Evolutionary conservation across 2,797 vertebrate genomes (phyloP).

Genomic region (Pachyuromys duprasi): DNA sequence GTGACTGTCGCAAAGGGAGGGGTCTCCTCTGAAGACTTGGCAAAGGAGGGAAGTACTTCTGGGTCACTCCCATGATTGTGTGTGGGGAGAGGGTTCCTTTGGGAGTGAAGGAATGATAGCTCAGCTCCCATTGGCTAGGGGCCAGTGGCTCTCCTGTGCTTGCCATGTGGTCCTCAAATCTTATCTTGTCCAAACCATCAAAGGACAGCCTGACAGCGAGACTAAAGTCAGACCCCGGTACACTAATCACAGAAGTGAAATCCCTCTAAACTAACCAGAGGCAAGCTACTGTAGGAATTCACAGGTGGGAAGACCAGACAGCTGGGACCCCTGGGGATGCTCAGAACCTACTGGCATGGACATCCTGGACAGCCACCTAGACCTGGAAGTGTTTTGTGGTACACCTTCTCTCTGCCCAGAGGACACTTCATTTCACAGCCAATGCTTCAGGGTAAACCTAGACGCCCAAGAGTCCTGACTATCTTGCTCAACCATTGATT

Average conservation of each 20-base stretch:
- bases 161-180: not conserved
- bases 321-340: not conserved
- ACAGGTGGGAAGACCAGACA: not conserved
- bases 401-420: not conserved
- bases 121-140: not conserved
- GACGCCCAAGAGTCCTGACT: not conserved
- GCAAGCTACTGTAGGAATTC: not conserved
- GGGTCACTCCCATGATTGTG: not conserved
- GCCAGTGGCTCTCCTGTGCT: not conserved
- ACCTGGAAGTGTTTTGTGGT: not conserved
- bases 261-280: not conserved
- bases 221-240: not conserved
- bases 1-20: not conserved
- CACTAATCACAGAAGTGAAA: not conserved
- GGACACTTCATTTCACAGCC: not conserved
- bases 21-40: not conserved
- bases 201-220: not conserved
- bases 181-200: constrained; percentile 4
- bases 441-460: not conserved
- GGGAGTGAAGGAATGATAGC: not conserved
- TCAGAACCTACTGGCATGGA: not conserved
- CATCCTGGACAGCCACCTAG: not conserved
- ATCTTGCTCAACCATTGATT: not conserved
- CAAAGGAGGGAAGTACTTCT: no score
- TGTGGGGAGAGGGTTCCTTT: not conserved